Conservation (phyloP, 2,113 vertebrate genomes). For the Emberiza fucata region DNA sequence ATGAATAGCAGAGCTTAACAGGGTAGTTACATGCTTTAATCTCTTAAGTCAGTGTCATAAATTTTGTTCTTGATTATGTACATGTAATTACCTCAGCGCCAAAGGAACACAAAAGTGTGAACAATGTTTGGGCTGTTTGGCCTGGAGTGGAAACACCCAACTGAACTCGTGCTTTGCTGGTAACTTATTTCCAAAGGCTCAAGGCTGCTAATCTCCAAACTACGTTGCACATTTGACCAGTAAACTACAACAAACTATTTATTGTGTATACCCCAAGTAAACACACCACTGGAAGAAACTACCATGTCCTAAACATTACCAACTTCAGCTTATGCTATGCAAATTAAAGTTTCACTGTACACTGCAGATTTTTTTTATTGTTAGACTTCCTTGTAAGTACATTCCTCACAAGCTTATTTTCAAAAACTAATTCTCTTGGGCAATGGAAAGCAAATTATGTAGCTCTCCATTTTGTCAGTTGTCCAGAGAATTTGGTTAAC, state of each 20-base stretch:
- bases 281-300: not conserved
- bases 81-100: not conserved
- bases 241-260: not conserved
- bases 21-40: not conserved
- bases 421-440: not conserved
- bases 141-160: not conserved
- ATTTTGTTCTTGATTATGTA: not conserved
- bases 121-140: not conserved
- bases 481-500: not conserved
- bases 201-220: not conserved
- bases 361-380: not conserved
- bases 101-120: not conserved
- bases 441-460: not conserved
- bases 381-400: not conserved
- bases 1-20: not conserved
- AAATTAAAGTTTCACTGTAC: not conserved
- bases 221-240: not conserved
- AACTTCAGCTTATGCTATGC: not conserved
- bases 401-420: not conserved
- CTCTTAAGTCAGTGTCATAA: not conserved
- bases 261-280: not conserved
- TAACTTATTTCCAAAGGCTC: not conserved
- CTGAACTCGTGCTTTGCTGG: not conserved
- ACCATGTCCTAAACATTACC: not conserved
- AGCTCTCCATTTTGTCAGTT: not conserved